Base-by-base conservation (phyloP, 2,113 vertebrate genomes). In the Caloenas nicobarica region DNA sequence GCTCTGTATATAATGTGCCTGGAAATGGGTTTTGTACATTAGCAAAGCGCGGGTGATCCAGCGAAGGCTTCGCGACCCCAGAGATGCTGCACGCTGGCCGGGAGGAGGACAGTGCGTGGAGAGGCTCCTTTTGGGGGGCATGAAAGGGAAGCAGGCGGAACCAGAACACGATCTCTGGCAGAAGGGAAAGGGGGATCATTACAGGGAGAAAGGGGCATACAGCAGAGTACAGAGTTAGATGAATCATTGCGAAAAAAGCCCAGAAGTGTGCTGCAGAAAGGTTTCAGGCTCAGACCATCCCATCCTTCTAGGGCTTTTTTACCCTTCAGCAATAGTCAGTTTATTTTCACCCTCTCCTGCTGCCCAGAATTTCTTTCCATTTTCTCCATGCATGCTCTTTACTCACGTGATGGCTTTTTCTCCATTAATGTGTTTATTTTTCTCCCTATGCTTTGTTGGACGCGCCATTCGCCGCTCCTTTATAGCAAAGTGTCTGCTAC, bases 101-200 rank as follows among this genome's bases (percentile, higher is more conserved):
- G 16, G 36, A 16, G 61, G 28, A 60, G 76, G 13, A 26, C 65
- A 9, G 44, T 46, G 44, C 44, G 42, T 38, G 50, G 2, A 50
- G 61, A 2, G 28, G 17, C 28, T 46, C 7, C 65, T 89, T 38
- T 58, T 2, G 5, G 7, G 1, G 69, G 83, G n/a, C 31, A 19
- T 42, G 51, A n/a, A 36, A 40, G 65, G 44, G 69, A 62, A 62
- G 50, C 29, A 13, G 81, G 62, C 3, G 2, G 78, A 28, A 72
- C 3, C 85, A 34, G 68, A 48, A 12, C 57, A 3, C 0, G 0
- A 10, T 0, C 10, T n/a, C 34, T 33, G 11, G 54, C 68, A 24
- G 69, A 40, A 50, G 14, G 31, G 48, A 31, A 62, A 66, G 68
- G 72, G 77, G 50, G 34, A 56, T n/a, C 15, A 7, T 17, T 53